Percentiles rank a stretch among this genome's conserved stretches.
These are phyloP conservation scores for Parapsyche elsis DNA, from an alignment of 1,140 invertebrate species.

Conservation along the genomic window DNA sequence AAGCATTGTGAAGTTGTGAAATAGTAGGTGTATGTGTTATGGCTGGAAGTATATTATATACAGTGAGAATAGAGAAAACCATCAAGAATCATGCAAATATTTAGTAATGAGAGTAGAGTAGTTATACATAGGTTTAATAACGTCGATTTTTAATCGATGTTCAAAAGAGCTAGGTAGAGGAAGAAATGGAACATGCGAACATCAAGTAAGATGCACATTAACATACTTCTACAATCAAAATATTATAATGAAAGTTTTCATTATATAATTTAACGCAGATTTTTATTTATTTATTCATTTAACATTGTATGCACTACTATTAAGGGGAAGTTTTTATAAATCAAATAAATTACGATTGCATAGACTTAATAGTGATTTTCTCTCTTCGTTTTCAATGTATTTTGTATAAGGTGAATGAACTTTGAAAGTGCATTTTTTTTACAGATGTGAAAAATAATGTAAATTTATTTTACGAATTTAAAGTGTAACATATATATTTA, in stretches of 20 bases:
- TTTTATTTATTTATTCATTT: not conserved
- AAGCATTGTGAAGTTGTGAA: slow-evolving; percentile 42
- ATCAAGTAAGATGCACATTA: slow-evolving; percentile 52
- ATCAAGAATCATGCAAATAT: slow-evolving; percentile 51
- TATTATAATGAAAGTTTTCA: not conserved
- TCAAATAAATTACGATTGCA: slow-evolving; percentile 1
- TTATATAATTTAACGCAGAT: not conserved
- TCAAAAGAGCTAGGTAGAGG: slow-evolving; percentile 5
- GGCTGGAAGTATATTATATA: slow-evolving; percentile 32
- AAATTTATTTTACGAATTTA: no score
- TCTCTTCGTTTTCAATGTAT: slow-evolving; percentile 21
- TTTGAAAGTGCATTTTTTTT: slow-evolving; percentile 9
- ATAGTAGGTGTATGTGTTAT: slow-evolving; percentile 38
- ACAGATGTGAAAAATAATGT: not conserved
- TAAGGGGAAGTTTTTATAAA: not conserved
- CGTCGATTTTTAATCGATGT: slow-evolving; percentile 6
- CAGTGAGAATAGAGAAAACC: slow-evolving; percentile 54
- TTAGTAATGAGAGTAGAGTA: not conserved
- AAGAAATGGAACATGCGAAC: slow-evolving; percentile 45
- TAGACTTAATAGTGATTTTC: slow-evolving; percentile 38
- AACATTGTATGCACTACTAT: not conserved
- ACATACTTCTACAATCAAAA: slow-evolving; percentile 34
- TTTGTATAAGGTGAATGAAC: slow-evolving; percentile 3
- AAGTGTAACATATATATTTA: no score
- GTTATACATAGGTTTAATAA: not conserved